These are phyloP conservation scores for Battus philenor DNA, from an alignment of 1,140 invertebrate genomes.

Conservation along the genomic window DNA sequence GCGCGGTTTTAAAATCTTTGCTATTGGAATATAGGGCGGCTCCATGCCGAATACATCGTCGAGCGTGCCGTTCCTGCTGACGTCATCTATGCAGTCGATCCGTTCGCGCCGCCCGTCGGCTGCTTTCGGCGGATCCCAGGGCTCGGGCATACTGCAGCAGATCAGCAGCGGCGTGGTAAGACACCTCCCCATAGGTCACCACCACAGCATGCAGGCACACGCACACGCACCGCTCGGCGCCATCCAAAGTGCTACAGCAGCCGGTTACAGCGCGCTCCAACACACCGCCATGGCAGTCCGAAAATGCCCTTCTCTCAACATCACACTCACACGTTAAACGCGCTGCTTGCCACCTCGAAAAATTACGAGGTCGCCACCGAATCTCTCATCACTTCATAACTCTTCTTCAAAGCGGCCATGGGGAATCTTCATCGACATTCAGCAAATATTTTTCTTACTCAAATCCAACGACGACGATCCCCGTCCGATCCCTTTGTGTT, in stretches of 20 bases:
- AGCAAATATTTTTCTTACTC: background rate
- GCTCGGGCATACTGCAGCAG: conserved; percentile 86
- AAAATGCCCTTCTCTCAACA: conserved; percentile 84
- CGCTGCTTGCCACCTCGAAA: background rate
- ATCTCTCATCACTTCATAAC: background rate
- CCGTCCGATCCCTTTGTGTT: conserved; percentile 40
- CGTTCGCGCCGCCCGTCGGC: conserved; percentile 86
- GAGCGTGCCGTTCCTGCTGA: conserved; percentile 89
- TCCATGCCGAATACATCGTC: conserved; percentile 92
- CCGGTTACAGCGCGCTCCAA: conserved; percentile 54
- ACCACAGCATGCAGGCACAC: conserved; percentile 79
- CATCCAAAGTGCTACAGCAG: conserved; percentile 81
- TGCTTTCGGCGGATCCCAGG: conserved; percentile 80
- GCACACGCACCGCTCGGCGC: conserved; percentile 77
- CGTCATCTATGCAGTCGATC: conserved; percentile 89
- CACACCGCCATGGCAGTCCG: conserved; percentile 82
- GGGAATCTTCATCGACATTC: background rate
- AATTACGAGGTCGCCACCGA: background rate
- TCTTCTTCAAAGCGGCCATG: background rate
- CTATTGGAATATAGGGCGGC: conserved; percentile 85
- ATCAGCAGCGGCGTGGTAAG: conserved; percentile 83
- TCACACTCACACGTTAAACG: conserved; percentile 75
- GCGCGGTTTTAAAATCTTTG: too few species aligned
- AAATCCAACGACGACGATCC: conserved; percentile 23
- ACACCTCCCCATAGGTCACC: conserved; percentile 67